Percentiles rank a stretch among this genome's conserved stretches.
Conservation (phyloP, 2,797 vertebrate genomes). For the Heliangelus exortis region DNA sequence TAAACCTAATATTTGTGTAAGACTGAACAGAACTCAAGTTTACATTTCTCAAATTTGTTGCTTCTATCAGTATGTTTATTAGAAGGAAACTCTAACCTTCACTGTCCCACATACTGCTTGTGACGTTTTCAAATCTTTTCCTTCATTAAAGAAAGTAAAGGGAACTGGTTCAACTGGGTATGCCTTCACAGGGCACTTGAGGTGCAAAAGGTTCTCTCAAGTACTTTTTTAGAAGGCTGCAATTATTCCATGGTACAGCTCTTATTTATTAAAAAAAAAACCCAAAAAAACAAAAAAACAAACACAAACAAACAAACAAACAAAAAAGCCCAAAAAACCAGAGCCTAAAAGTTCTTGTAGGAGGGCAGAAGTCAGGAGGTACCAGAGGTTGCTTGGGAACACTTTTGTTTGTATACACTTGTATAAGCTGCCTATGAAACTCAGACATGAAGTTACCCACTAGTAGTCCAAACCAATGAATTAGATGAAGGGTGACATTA, state of each 20-base stretch:
- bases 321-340: no score
- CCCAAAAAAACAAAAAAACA: not conserved
- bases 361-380: not conserved
- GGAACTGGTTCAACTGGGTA: not conserved
- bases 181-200: rapidly evolving
- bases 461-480: not conserved
- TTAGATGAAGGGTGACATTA: not conserved
- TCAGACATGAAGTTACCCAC: rapidly evolving
- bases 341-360: not conserved
- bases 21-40: not conserved
- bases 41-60: not conserved
- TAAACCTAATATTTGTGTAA: not conserved
- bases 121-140: not conserved
- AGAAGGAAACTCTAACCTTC: not conserved
- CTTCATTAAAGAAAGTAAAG: not conserved
- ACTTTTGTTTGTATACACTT: not conserved
- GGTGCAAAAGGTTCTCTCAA: not conserved
- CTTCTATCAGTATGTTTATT: not conserved
- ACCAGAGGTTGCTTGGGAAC: not conserved
- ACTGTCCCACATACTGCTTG: rapidly evolving
- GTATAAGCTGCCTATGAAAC: not conserved
- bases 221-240: not conserved
- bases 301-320: no score
- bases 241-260: not conserved
- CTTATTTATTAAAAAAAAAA: not conserved